Base-by-base conservation (phyloP, 92 coral and sea anemone genomes). In the Epizoanthus rinbou region DNA sequence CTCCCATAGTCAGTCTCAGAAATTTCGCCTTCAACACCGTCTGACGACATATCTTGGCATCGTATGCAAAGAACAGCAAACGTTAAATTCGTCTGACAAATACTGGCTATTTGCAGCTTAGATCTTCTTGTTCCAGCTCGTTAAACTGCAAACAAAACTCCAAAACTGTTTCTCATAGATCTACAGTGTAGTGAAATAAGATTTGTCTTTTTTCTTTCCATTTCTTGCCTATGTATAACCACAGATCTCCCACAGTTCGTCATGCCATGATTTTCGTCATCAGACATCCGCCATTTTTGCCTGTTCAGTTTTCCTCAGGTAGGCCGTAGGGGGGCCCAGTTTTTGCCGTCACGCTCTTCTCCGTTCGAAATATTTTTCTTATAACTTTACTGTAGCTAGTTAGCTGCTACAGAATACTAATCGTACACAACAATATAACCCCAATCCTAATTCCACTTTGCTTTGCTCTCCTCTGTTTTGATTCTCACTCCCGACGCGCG, bases 261-360 rank as follows among this genome's bases (percentile, higher is more conserved):
- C 60, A 21, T 52, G 54, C 81, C 81, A 75, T 75, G 41, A 16
- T 62, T 24, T 28, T 71, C 76, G 50, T 71, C 76, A 54, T n/a
- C 58, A 71, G 58, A 19, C 76, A 71, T 14, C 33, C 33, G 76
- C 76, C 76, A 71, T 71, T 71, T 71, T 37, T 71, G 76, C n/a
- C n/a, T 35, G 23, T 17, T 28, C 31, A 28, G 31, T 28, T 45
- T 54, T 71, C 41, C 17, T 10, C 23, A 5, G 54, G 41, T 35
- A 39, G 16, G n/a, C n/a, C n/a, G n/a, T n/a, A n/a, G n/a, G n/a
- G 37, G 37, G 13, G 54, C 25, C 6, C 13, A 39, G 19, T 33
- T 17, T 39, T 71, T 19, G 16, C 1, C n/a, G 28, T 17, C 35
- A 14, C 28, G 73, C 10, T 31, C 47, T 67, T 14, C 50, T 67